Conservation (phyloP, 2,797 vertebrate genomes). For the Poecilia picta region DNA sequence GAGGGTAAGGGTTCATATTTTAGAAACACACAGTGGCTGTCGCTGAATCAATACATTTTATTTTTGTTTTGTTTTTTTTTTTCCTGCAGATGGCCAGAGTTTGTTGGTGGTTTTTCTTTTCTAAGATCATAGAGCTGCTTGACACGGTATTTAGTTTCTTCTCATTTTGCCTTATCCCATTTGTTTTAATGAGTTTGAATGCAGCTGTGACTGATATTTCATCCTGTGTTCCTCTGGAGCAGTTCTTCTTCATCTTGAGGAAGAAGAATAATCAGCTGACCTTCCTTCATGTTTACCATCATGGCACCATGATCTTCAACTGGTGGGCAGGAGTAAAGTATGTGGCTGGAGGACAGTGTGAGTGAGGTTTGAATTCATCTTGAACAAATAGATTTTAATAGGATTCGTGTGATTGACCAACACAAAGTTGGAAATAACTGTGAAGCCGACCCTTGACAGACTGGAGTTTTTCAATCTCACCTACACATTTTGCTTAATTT, state of each 20-base stretch:
- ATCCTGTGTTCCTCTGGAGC: conserved; percentile 22
- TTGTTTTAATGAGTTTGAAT: neutral
- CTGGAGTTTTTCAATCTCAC: neutral
- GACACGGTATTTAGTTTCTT: conserved; percentile 67
- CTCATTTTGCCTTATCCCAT: neutral
- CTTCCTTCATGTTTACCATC: conserved; percentile 97
- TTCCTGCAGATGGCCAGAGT: conserved; percentile 85
- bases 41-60: neutral
- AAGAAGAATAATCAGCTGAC: conserved; percentile 97
- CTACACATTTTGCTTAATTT: neutral
- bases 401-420: neutral
- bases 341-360: conserved; percentile 96
- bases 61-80: neutral
- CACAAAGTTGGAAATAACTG: neutral
- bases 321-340: conserved; percentile 97
- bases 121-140: conserved; percentile 80
- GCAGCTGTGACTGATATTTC: neutral
- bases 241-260: conserved; percentile 96
- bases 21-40: neutral
- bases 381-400: neutral
- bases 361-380: conserved; percentile 53
- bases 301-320: conserved; percentile 96
- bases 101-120: conserved; percentile 88
- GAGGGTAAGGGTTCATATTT: conserved; percentile 65
- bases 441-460: neutral